Base-by-base conservation (phyloP, 2,797 vertebrate genomes). In the Pantherophis alleghaniensis region DNA sequence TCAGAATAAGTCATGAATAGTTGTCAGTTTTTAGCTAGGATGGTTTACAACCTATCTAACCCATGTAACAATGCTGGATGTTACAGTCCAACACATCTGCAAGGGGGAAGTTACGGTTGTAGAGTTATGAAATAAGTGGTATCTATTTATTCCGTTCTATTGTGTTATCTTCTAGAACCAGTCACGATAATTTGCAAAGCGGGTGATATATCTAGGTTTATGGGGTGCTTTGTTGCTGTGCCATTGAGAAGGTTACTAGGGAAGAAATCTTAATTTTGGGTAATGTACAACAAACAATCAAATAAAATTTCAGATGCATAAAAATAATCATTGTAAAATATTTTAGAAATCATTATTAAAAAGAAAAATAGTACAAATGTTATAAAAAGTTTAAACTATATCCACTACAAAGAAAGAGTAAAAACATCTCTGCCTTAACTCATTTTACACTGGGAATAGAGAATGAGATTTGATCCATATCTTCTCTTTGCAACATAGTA, bases 401-500 rank as follows among this genome's bases (percentile, higher is more conserved):
- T 6, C n/a, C 16, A 69, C n/a, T n/a, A 69, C 66, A 32, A 6
- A 69, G 63, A n/a, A 9, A 61, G 13, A 69, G 14, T 69, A 69
- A 69, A 69, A 69, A 16, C n/a, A 14, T 16, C 0, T 69, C 66
- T 69, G 32, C 32, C 14, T 69, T 7, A 26, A 28, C 42, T 12
- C 20, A 9, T 42, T 13, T 89, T 60, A 47, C 26, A 60, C 13
- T 42, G 22, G 57, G 88, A 89, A 60, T 89, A 42, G 57, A 13
- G 2, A 42, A 42, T 79, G 37, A 79, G 9, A 79, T 42, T 42
- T 79, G 7, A 42, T 79, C 37, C 37, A 42, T 5, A 42, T 9
- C 18, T 42, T 32, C 91, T 96, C 95, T 97, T 91, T 88, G 90
- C 94, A 94, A 96, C 96, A 96, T 96, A 96, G 96, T 94, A 74